phyloP scores from a whole-genome alignment of 2,888 invertebrate species.

The Drosophila fulvimacula region DNA sequence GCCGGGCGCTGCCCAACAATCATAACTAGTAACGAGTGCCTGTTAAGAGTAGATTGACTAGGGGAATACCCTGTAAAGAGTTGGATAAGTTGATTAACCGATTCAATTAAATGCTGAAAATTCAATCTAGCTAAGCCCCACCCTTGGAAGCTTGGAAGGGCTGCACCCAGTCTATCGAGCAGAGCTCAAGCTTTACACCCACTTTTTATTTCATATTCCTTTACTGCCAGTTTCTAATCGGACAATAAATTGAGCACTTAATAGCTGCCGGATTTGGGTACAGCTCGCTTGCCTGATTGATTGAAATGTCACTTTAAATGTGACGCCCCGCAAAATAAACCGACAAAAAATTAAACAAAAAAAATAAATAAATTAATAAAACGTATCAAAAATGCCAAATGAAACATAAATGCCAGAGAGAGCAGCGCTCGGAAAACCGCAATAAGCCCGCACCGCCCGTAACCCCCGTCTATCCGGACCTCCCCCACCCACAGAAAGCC shows the following conservation, averaged over 20 bases:
- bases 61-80: neutral
- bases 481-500: neutral
- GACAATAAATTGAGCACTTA: slow-evolving; percentile 53
- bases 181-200: neutral
- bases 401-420: slow-evolving; percentile 73
- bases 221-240: slow-evolving; percentile 39
- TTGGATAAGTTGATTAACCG: neutral
- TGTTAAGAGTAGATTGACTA: neutral
- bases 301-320: slow-evolving; percentile 82
- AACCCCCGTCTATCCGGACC: neutral
- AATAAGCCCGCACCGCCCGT: slow-evolving; percentile 29
- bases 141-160: neutral
- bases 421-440: slow-evolving; percentile 52
- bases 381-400: slow-evolving; percentile 75
- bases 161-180: neutral
- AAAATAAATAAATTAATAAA: slow-evolving; percentile 34
- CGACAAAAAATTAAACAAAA: slow-evolving; percentile 51
- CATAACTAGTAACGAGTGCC: slow-evolving; percentile 24
- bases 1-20: slow-evolving; percentile 22
- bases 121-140: neutral
- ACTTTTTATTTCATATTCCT: neutral
- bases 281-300: slow-evolving; percentile 71
- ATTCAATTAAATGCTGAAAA: neutral
- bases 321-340: slow-evolving; percentile 40
- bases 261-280: slow-evolving; percentile 18